These are phyloP conservation scores for Epirrita christyi DNA, from an alignment of 2,888 invertebrate species.

Conservation along the genomic window DNA sequence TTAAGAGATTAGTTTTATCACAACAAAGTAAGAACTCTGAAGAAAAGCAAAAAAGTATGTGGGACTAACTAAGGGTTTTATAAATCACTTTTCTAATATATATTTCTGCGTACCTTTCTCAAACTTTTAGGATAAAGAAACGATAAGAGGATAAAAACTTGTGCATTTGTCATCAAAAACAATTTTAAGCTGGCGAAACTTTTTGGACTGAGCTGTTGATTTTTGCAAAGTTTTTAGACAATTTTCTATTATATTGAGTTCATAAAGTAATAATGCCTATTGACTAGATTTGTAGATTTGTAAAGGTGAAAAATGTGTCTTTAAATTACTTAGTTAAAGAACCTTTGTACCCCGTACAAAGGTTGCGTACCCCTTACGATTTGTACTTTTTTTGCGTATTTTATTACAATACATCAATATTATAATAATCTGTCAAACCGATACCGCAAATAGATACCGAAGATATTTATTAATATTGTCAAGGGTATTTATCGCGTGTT, in stretches of 20 bases:
- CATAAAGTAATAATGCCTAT: not conserved
- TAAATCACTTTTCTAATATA: not conserved
- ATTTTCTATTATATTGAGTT: constrained; percentile 13
- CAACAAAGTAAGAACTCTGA: not conserved
- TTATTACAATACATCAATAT: too few species aligned
- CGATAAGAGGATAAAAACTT: constrained; percentile 27
- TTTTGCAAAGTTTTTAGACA: constrained; percentile 9
- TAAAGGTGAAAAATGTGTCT: not conserved
- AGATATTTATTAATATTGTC: too few species aligned
- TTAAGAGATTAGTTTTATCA: too few species aligned
- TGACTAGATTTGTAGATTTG: not conserved
- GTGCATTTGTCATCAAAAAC: constrained; percentile 30
- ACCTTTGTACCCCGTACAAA: too few species aligned
- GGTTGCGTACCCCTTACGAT: too few species aligned
- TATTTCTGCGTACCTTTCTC: constrained; percentile 8
- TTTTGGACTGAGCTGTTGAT: constrained; percentile 21
- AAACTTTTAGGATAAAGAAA: constrained; percentile 19
- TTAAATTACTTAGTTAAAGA: too few species aligned
- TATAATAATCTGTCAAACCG: too few species aligned
- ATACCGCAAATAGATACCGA: too few species aligned
- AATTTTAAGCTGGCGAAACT: constrained; percentile 20
- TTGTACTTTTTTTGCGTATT: too few species aligned
- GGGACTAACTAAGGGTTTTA: not conserved
- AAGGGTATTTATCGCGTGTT: too few species aligned
- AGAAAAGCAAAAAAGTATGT: not conserved